Conservation (phyloP, 1,140 invertebrate species). For the Drosophila kohkoa region DNA sequence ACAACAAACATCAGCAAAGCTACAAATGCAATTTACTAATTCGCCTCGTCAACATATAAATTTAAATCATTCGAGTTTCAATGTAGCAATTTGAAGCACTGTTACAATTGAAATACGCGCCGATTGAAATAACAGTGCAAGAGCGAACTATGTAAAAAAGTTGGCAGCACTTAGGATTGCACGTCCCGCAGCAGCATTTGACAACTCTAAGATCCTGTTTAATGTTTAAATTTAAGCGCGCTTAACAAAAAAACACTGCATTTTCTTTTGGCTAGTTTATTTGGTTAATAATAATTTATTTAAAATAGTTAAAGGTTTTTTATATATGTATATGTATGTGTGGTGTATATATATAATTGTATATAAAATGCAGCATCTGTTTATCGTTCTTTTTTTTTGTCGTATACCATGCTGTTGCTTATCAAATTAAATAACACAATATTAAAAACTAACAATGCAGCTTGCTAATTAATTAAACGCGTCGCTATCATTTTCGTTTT, state of each 20-base stretch:
- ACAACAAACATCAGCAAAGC: no score
- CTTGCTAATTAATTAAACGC: constrained; percentile 55
- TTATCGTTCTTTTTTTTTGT: constrained; percentile 39
- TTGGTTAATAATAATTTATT: constrained; percentile 78
- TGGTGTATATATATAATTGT: constrained; percentile 37
- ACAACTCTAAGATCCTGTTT: not conserved
- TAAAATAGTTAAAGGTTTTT: constrained; percentile 69
- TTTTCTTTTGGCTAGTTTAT: constrained; percentile 74
- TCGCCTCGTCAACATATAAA: no score
- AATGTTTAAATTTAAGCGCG: not conserved
- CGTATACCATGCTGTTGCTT: constrained; percentile 73
- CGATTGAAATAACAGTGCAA: not conserved
- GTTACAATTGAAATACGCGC: not conserved
- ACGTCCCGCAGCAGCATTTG: not conserved
- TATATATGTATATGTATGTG: constrained; percentile 56
- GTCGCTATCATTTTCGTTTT: constrained; percentile 32
- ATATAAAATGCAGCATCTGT: constrained; percentile 67
- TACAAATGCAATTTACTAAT: no score
- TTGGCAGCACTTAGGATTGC: not conserved
- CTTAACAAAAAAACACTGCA: not conserved
- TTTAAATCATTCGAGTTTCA: no score
- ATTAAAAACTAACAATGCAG: constrained; percentile 75
- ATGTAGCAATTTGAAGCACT: not conserved
- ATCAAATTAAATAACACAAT: constrained; percentile 81
- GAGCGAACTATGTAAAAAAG: not conserved